phyloP scores from a whole-genome alignment of 2,113 vertebrate species.

The Casuarius casuarius region DNA sequence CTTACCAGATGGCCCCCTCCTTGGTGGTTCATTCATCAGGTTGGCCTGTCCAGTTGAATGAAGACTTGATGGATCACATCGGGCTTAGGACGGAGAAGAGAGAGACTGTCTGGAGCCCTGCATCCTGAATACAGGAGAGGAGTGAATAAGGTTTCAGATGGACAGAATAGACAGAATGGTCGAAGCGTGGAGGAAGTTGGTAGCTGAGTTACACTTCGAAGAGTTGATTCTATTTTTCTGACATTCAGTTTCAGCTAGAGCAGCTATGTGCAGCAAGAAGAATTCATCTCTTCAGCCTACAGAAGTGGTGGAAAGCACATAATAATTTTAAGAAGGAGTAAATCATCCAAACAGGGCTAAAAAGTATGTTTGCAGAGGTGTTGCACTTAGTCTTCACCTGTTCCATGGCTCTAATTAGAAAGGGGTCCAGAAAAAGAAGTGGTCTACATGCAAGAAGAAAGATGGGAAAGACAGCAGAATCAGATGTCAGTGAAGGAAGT shows the following conservation, averaged over 20 bases:
- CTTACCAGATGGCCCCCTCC: conserved; percentile 30
- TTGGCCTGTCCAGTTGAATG: conserved; percentile 36
- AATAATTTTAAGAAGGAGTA: neutral
- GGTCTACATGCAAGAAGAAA: conserved; percentile 38
- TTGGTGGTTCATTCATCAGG: conserved; percentile 17
- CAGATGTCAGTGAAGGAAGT: conserved; percentile 27
- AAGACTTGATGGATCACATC: conserved; percentile 7
- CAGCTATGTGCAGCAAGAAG: neutral
- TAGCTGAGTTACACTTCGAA: neutral
- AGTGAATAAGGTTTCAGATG: conserved; percentile 8
- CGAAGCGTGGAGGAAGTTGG: neutral
- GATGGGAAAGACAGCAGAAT: conserved; percentile 29
- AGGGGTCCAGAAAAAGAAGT: neutral
- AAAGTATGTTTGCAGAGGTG: neutral
- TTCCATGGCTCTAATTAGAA: conserved; percentile 7
- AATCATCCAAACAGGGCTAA: neutral
- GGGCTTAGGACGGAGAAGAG: conserved; percentile 40
- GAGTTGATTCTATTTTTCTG: neutral
- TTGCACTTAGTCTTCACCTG: neutral
- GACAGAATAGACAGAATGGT: conserved; percentile 22
- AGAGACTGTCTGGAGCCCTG: conserved; percentile 40
- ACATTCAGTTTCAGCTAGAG: neutral
- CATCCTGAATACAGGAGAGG: conserved; percentile 56
- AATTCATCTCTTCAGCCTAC: neutral
- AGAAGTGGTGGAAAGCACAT: neutral